Evolutionary conservation across 2,797 vertebrate genomes (phyloP), one percentile per base, ranked within the genome.

Genomic region (Paguma larvata): DNA sequence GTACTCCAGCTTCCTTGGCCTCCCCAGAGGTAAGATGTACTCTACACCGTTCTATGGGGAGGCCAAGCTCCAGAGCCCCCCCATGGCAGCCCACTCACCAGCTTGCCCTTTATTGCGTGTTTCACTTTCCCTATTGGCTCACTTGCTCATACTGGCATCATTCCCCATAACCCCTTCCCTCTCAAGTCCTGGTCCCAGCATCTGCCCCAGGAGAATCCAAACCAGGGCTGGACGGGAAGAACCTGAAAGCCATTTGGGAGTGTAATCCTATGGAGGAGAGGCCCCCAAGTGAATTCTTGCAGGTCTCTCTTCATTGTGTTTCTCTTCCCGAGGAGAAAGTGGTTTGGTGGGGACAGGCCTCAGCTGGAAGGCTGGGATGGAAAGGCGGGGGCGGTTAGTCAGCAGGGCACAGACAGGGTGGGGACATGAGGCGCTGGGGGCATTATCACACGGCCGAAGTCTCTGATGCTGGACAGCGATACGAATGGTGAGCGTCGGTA

Each of bases 191-290:
- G 80, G 12, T 14, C n/a, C 79, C 41, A 18, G 32, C 2, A 0
- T 21, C 25, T 94, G 30, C 41, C 91, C 73, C 21, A 63, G 16
- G 68, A 83, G 68, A 86, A 95, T n/a, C 59, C 27, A 63, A 62
- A 75, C 13, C 3, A 48, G 56, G 53, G 48, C 34, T 10, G 0
- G 25, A 86, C 0, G 53, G 32, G 53, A 30, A 68, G 59, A n/a
- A 56, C 3, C 34, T 38, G 9, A 56, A 87, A 78, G n/a, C 13
- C 10, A 34, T 63, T 48, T 75, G 68, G 46, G 32, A 38, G 44
- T 68, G 12, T 38, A 88, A 19, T 13, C 32, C 27, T 4, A 0
- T 4, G 10, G 75, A 59, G 53, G 21, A 34, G 48, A 51, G 53
- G 44, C 25, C 56, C 8, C 51, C 6, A 0, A 25, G 12, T 19